Evolutionary conservation across 2,113 vertebrate genomes (phyloP).

Genomic region (Delphinus delphis): DNA sequence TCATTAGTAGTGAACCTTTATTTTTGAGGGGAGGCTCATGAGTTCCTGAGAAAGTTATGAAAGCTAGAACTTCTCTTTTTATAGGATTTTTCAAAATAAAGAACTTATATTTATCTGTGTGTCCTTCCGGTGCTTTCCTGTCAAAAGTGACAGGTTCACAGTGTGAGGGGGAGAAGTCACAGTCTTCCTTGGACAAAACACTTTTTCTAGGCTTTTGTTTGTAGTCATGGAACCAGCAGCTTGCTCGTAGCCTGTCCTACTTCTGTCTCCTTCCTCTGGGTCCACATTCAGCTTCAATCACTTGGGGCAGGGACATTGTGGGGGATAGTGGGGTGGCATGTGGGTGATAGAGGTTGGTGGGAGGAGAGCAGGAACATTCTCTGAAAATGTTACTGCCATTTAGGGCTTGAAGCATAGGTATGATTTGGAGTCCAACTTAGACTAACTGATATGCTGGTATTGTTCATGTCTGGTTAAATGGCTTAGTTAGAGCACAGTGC

Average conservation of each 20-base stretch:
- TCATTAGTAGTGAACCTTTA: not conserved
- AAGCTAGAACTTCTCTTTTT: slow-evolving; percentile 9
- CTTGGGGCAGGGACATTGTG: not conserved
- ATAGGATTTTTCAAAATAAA: not conserved
- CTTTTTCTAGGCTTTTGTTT: not conserved
- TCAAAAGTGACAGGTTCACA: not conserved
- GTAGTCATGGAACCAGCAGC: not conserved
- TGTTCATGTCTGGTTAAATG: not conserved
- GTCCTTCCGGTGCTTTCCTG: not conserved
- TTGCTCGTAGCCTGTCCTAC: not conserved
- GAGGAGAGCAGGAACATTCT: not conserved
- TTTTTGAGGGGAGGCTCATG: not conserved
- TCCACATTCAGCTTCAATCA: not conserved
- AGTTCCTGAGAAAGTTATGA: not conserved
- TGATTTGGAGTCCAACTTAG: not conserved
- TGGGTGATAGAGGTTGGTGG: not conserved
- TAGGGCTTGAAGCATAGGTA: not conserved
- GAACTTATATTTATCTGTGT: not conserved
- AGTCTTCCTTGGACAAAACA: not conserved
- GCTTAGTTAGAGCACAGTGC: not conserved
- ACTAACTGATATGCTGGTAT: not conserved
- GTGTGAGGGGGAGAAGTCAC: not conserved
- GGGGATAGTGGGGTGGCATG: not conserved
- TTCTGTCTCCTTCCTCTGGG: not conserved
- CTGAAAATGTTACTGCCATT: not conserved